These are phyloP conservation scores for Dendrophyllia cribrosa DNA, from an alignment of 64 coral and sea anemone species.

Conservation along the genomic window DNA sequence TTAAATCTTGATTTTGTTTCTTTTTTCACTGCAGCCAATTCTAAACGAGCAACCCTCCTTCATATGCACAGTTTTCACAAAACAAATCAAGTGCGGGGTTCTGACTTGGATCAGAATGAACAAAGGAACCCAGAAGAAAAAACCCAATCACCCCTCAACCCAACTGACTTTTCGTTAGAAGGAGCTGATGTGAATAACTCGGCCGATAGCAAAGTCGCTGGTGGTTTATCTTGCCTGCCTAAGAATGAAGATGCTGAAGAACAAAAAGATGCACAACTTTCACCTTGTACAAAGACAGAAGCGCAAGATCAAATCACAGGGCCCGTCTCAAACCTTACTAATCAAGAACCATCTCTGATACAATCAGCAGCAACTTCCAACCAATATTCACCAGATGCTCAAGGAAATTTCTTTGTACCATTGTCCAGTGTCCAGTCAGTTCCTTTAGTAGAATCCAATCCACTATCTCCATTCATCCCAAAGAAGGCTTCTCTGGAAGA, in stretches of 20 bases:
- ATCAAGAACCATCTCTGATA: background rate
- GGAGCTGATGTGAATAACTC: background rate
- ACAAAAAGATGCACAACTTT: background rate
- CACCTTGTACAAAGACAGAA: background rate
- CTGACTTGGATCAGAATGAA: background rate
- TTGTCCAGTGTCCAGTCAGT: background rate
- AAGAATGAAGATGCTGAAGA: background rate
- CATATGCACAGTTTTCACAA: constrained; percentile 24
- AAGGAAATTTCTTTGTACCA: background rate
- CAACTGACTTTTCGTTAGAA: background rate
- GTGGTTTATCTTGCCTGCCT: background rate
- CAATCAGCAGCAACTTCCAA: background rate
- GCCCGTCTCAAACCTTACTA: background rate
- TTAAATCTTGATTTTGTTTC: background rate
- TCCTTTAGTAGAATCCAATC: background rate
- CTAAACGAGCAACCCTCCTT: background rate
- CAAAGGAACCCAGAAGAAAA: background rate
- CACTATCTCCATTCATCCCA: background rate
- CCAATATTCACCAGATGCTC: background rate
- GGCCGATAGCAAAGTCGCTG: background rate
- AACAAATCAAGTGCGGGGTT: constrained; percentile 15
- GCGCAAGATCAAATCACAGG: background rate
- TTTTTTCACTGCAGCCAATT: background rate
- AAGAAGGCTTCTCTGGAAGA: background rate
- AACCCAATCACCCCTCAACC: background rate